These are phyloP conservation scores for Alfaro cultratus DNA, from an alignment of 2,797 vertebrate species.

Conservation along the genomic window DNA sequence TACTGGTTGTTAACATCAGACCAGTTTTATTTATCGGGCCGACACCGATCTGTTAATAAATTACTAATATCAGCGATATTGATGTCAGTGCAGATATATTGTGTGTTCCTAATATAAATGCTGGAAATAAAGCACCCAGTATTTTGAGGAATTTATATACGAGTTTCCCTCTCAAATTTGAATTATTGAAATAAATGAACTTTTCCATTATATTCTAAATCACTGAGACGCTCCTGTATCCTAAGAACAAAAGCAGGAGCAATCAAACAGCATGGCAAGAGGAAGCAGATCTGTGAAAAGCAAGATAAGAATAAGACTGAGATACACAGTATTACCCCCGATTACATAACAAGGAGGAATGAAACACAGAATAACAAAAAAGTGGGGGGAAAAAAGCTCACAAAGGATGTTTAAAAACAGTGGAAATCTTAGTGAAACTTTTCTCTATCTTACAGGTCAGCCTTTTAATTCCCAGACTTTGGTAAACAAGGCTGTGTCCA, in stretches of 20 bases:
- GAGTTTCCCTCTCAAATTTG: background rate
- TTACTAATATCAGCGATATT: too few species aligned
- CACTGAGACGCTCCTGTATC: background rate
- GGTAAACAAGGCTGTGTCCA: slow-evolving; percentile 58
- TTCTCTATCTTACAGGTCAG: slow-evolving; percentile 45
- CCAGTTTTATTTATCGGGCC: too few species aligned
- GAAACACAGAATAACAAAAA: background rate
- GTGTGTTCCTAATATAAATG: background rate
- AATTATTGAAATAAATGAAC: background rate
- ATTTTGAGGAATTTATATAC: background rate
- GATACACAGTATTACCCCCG: background rate
- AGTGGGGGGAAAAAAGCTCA: background rate
- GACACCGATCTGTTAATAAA: too few species aligned
- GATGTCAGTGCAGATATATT: too few species aligned
- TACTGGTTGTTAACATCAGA: too few species aligned
- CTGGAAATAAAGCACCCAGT: background rate
- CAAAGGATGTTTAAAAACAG: background rate
- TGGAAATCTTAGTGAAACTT: background rate
- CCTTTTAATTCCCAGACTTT: slow-evolving; percentile 48
- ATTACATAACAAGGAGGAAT: background rate
- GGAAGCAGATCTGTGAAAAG: background rate
- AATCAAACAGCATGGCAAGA: background rate
- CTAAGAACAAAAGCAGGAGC: background rate
- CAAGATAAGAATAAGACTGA: background rate
- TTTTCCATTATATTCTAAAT: background rate